phyloP scores from a whole-genome alignment of 2,888 invertebrate genomes.

The Caprella mutica region DNA sequence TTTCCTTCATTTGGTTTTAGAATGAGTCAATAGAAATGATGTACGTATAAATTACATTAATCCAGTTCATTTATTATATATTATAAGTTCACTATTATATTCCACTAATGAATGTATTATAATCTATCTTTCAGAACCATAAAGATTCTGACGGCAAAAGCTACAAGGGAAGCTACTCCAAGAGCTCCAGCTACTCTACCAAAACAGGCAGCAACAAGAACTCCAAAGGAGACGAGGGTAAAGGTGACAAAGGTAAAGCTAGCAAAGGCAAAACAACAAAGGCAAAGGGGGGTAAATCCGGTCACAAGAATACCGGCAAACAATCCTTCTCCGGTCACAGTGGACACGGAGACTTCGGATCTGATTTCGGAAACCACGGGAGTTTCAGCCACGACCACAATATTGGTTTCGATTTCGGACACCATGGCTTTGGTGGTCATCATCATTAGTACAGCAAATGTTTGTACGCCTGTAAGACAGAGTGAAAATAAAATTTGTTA shows the following conservation, averaged over 20 bases:
- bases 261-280: not conserved
- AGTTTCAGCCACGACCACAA: slow-evolving; percentile 7
- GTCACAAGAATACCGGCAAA: slow-evolving; percentile 1
- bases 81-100: too few species aligned
- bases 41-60: too few species aligned
- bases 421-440: too few species aligned
- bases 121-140: not conserved
- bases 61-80: too few species aligned
- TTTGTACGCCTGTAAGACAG: too few species aligned
- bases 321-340: not conserved
- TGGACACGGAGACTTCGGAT: not conserved
- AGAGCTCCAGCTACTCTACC: slow-evolving; percentile 2
- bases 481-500: too few species aligned
- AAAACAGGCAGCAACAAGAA: not conserved
- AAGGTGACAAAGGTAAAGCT: too few species aligned
- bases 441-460: too few species aligned
- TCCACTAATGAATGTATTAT: not conserved
- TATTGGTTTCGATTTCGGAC: slow-evolving; percentile 5
- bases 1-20: too few species aligned
- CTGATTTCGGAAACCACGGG: slow-evolving; percentile 1
- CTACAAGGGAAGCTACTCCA: slow-evolving; percentile 1
- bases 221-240: too few species aligned
- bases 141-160: slow-evolving; percentile 1
- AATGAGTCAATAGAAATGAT: too few species aligned
- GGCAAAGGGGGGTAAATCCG: not conserved